A percentile compares a stretch with the other conserved stretches of the same genome.
Conservation (phyloP, 1,140 invertebrate genomes). For the Brachionus asplanchnoidis region DNA sequence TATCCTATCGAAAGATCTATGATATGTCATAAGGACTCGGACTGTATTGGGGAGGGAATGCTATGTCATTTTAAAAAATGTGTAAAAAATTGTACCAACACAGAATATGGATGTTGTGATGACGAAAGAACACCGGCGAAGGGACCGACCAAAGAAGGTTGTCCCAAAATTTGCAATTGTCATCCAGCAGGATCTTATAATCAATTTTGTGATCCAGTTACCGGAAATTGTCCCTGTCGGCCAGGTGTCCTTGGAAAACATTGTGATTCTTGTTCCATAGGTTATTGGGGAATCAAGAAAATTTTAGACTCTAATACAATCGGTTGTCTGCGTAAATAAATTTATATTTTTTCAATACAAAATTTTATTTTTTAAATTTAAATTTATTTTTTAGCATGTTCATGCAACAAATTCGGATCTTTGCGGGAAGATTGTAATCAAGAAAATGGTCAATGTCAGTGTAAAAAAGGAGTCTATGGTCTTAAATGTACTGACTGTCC, state of each 20-base stretch:
- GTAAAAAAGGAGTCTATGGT: constrained; percentile 76
- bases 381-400: background rate
- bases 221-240: constrained; percentile 36
- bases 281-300: constrained; percentile 41
- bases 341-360: background rate
- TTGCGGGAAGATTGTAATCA: constrained; percentile 50
- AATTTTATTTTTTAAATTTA: background rate
- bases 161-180: constrained; percentile 35
- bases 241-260: constrained; percentile 6
- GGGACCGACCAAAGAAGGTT: background rate
- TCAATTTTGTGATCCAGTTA: constrained; percentile 28
- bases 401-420: constrained; percentile 29
- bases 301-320: constrained; percentile 8
- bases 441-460: constrained; percentile 72
- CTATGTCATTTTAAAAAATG: background rate
- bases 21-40: background rate
- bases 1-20: background rate
- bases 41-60: background rate
- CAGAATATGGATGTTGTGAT: constrained; percentile 22
- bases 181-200: constrained; percentile 38
- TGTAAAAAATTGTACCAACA: background rate
- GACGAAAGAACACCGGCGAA: background rate
- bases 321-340: constrained; percentile 23
- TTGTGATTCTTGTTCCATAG: constrained; percentile 36
- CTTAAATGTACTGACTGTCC: constrained; percentile 74